Percentiles rank a stretch among this genome's conserved stretches.
These are phyloP conservation scores for Sminthopsis crassicaudata DNA, from an alignment of 2,113 vertebrate genomes.

Conservation along the genomic window DNA sequence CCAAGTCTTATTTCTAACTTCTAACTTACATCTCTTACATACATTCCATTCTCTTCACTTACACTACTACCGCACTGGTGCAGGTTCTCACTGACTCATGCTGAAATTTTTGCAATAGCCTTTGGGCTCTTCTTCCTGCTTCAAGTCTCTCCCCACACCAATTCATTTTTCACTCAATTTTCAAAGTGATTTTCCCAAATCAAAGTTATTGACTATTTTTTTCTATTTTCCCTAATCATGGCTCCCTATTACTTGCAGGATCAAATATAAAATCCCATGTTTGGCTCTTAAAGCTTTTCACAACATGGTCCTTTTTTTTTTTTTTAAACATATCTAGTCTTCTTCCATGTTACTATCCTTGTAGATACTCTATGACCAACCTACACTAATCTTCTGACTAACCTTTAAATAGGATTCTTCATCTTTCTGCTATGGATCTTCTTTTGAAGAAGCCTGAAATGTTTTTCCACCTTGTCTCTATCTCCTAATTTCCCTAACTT, in stretches of 20 bases:
- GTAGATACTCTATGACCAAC: not conserved
- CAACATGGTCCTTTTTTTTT: not conserved
- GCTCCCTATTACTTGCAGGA: not conserved
- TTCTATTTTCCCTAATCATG: not conserved
- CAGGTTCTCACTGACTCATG: not conserved
- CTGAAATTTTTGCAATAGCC: not conserved
- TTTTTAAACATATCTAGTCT: not conserved
- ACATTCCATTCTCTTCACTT: not conserved
- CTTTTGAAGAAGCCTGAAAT: not conserved
- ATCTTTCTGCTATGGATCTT: not conserved
- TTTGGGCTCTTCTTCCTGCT: not conserved
- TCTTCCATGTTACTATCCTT: not conserved
- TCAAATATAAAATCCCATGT: not conserved
- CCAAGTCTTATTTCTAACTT: not conserved
- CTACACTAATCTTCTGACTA: not conserved
- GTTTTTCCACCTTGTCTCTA: not conserved
- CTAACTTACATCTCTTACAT: not conserved
- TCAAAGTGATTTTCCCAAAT: not conserved
- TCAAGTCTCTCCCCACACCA: not conserved
- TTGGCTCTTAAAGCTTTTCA: not conserved
- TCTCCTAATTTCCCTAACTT: not conserved
- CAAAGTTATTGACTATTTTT: not conserved
- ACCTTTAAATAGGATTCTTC: not conserved
- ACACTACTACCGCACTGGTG: not conserved
- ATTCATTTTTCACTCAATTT: not conserved